Percentiles rank a stretch among this genome's conserved stretches.
Conservation (phyloP, 2,113 vertebrate genomes). For the Numenius arquata region DNA sequence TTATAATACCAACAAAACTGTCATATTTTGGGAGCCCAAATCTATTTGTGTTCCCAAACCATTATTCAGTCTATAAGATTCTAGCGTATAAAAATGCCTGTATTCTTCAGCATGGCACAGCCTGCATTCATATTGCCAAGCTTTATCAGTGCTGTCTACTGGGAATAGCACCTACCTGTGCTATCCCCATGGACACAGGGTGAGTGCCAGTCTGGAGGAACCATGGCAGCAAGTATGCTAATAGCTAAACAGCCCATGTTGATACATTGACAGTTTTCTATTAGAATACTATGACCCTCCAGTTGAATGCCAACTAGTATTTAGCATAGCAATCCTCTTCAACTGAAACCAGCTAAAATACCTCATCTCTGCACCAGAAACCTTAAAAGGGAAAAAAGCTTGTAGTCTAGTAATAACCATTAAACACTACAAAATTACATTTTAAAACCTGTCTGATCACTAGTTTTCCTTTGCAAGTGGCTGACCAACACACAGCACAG, state of each 20-base stretch:
- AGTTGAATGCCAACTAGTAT: not conserved
- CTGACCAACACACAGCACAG: not conserved
- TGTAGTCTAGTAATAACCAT: not conserved
- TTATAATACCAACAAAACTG: not conserved
- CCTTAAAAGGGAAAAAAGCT: not conserved
- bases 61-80: not conserved
- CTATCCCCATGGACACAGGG: not conserved
- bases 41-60: not conserved
- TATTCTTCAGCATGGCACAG: not conserved
- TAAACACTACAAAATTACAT: not conserved
- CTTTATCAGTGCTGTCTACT: not conserved
- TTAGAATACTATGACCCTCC: not conserved
- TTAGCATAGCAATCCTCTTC: not conserved
- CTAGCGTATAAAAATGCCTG: fast-evolving
- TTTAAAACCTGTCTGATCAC: not conserved
- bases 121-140: fast-evolving
- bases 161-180: not conserved
- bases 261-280: not conserved
- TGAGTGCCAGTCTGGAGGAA: not conserved
- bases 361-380: not conserved
- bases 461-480: not conserved
- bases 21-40: not conserved
- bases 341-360: not conserved
- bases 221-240: not conserved
- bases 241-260: not conserved